Percentiles rank a stretch among this genome's conserved stretches.
phyloP scores from a whole-genome alignment of 2,113 vertebrate species.

The Carollia perspicillata region DNA sequence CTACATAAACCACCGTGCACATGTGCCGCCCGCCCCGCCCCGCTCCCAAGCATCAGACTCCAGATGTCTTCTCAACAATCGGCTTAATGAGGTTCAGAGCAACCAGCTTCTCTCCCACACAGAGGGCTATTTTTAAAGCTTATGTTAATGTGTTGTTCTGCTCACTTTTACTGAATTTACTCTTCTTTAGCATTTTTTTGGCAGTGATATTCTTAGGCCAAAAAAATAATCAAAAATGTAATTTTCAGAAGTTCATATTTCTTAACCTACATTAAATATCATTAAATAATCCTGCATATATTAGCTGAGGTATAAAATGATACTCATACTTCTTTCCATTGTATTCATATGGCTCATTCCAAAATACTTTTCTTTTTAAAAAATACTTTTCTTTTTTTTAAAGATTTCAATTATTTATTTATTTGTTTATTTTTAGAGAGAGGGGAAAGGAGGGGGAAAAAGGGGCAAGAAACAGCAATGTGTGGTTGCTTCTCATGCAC shows the following conservation, averaged over 20 bases:
- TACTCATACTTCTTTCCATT: background rate
- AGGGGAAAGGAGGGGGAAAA: too few species aligned
- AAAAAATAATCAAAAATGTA: background rate
- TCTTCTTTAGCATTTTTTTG: conserved; percentile 36
- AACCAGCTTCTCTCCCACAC: background rate
- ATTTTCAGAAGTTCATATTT: background rate
- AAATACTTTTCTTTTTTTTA: too few species aligned
- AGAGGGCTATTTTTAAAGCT: conserved; percentile 49
- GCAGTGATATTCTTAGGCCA: background rate
- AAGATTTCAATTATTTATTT: too few species aligned
- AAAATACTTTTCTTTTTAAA: background rate
- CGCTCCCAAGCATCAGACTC: background rate
- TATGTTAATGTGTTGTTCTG: conserved; percentile 52
- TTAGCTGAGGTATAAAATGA: background rate
- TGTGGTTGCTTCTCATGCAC: too few species aligned
- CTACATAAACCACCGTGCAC: background rate
- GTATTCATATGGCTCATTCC: background rate
- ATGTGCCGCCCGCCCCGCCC: background rate
- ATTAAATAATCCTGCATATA: background rate
- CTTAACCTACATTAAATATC: background rate
- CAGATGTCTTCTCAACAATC: conserved; percentile 57
- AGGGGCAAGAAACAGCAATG: too few species aligned
- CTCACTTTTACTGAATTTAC: conserved; percentile 49
- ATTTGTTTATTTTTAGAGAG: too few species aligned
- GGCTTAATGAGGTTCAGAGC: conserved; percentile 54